A percentile compares a stretch with the other conserved stretches of the same genome.
These are phyloP conservation scores for Drosophila engyochracea DNA, from an alignment of 2,888 invertebrate species.

Conservation along the genomic window DNA sequence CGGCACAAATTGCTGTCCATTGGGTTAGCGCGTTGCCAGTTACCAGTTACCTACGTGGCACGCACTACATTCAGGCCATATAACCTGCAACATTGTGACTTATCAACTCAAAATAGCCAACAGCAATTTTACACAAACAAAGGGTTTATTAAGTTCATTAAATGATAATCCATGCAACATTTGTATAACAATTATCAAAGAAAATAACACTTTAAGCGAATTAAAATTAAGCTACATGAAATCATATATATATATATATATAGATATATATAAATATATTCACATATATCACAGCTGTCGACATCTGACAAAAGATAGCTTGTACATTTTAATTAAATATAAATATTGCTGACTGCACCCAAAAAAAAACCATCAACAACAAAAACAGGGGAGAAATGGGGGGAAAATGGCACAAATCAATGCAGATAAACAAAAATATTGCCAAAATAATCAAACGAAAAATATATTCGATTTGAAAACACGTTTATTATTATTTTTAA, in stretches of 20 bases:
- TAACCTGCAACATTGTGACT: constrained; percentile 74
- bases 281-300: not conserved
- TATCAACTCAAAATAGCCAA: constrained; percentile 55
- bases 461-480: not conserved
- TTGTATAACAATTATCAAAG: not conserved
- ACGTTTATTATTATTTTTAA: not conserved
- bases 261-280: not conserved
- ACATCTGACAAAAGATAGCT: constrained; percentile 1
- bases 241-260: not conserved
- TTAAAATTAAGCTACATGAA: not conserved
- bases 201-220: not conserved
- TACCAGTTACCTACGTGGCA: not conserved
- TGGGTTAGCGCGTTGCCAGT: constrained; percentile 56
- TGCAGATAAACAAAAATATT: not conserved
- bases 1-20: constrained; percentile 77
- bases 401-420: not conserved
- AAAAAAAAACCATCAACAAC: not conserved
- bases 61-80: constrained; percentile 36
- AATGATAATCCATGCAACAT: not conserved
- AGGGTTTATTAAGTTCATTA: constrained; percentile 6
- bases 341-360: constrained; percentile 3
- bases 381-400: not conserved
- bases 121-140: constrained; percentile 1
- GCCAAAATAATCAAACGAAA: not conserved
- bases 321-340: constrained; percentile 7